These are phyloP conservation scores for Antechinus stuartii DNA, from an alignment of 2,113 vertebrate species.

Conservation along the genomic window DNA sequence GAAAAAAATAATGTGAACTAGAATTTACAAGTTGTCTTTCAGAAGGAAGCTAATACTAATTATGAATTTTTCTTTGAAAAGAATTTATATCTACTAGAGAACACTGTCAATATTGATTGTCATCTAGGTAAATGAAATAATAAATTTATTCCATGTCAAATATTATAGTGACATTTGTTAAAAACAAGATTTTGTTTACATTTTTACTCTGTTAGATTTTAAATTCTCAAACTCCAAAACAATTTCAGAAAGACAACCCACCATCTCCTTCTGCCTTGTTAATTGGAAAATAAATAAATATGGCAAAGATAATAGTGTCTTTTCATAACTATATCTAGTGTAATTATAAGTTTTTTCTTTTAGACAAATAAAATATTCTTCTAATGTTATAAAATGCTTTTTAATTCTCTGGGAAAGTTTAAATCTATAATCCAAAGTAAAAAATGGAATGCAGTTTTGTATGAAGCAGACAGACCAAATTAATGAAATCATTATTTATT, in stretches of 20 bases:
- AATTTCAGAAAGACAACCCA: not conserved
- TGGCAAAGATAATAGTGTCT: not conserved
- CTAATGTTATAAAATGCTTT: not conserved
- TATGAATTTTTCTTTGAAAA: not conserved
- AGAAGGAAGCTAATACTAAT: too few relatives aligned
- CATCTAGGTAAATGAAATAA: not conserved
- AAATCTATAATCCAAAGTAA: not conserved
- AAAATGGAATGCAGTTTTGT: not conserved
- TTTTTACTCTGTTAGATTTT: not conserved
- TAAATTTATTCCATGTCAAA: not conserved
- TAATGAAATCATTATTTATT: not conserved
- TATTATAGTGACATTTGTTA: not conserved
- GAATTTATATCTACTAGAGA: not conserved
- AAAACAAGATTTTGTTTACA: not conserved
- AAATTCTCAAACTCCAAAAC: not conserved
- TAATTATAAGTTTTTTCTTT: not conserved
- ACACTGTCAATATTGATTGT: not conserved
- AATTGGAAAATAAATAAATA: not conserved
- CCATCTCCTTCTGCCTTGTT: not conserved
- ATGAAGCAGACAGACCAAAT: not conserved
- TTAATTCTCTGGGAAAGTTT: not conserved
- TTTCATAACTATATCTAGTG: not conserved
- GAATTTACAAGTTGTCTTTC: too few relatives aligned
- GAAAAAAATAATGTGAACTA: too few relatives aligned
- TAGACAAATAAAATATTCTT: not conserved